These are phyloP conservation scores for Falco biarmicus DNA, from an alignment of 2,797 vertebrate genomes.

Conservation along the genomic window DNA sequence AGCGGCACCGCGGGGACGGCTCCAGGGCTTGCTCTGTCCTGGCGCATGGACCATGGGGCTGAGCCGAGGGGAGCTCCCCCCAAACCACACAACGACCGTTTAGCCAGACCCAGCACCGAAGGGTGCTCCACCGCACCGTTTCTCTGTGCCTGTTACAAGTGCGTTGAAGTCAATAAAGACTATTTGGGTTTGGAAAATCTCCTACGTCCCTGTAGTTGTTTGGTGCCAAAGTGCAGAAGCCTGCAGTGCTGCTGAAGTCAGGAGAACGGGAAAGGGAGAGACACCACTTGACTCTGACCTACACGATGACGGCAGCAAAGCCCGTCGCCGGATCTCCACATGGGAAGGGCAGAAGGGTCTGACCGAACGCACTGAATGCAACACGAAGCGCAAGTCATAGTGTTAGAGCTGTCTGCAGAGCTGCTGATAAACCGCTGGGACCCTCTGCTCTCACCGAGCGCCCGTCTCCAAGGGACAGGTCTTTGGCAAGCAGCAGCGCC, in stretches of 20 bases:
- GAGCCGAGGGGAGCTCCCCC: neutral
- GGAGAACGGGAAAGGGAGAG: rapidly evolving
- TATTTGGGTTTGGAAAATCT: neutral
- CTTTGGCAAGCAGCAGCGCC: neutral
- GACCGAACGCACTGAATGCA: rapidly evolving
- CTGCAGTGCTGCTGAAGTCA: neutral
- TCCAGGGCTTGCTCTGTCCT: neutral
- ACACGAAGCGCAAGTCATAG: rapidly evolving
- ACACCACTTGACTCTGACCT: rapidly evolving
- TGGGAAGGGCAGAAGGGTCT: neutral
- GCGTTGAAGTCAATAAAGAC: neutral
- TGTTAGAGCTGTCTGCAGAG: neutral
- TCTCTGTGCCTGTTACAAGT: neutral
- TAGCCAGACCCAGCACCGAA: neutral
- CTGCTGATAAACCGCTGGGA: neutral
- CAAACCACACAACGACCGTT: neutral
- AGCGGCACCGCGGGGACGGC: neutral
- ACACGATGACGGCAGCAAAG: rapidly evolving
- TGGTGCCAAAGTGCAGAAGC: neutral
- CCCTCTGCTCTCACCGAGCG: neutral
- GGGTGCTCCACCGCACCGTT: neutral
- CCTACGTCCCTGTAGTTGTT: rapidly evolving
- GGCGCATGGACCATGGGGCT: neutral
- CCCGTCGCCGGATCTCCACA: rapidly evolving
- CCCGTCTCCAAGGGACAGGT: neutral